Base-by-base conservation (phyloP, 2,113 vertebrate species). In the Micromys minutus region DNA sequence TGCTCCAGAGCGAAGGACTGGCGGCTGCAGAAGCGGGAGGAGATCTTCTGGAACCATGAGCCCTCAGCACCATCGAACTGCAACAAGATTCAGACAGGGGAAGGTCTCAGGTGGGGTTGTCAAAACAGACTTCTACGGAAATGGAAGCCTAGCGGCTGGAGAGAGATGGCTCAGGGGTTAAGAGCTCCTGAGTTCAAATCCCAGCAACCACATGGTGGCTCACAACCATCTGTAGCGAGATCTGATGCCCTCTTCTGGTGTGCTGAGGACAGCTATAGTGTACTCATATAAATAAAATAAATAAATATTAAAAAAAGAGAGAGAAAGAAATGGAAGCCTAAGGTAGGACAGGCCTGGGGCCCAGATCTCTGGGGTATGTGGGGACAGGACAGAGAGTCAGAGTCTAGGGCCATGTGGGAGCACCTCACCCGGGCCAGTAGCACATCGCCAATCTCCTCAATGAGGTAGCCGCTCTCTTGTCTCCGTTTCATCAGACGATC, bases 11-110 rank as follows among this genome's bases (percentile, higher is more conserved):
- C 99, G 74, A 98, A 99, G 0, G 99, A 98, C 97, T 99, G 99
- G 95, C 98, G 99, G 98, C 99, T 99, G 98, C 99, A 99, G 98
- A 99, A 99, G 22, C 99, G 99, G 3, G 99, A 98, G 1, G 99
- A 99, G 96, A 99, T 98, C 97, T 99, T 99, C 98, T 99, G 99
- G 98, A 99, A 99, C 99, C 99, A 99, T 4, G 98, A 98, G 19
- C 99, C 99, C 95, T 99, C 99, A 0, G 98, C 10, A 22, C 99
- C 99, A 47, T 97, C 98, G 76, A 99, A 99, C 99, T 99, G 96
- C 1, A 92, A 83, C 19, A 15, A 92, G 90, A 92, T 55, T 61
- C 75, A 92, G 95, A 91, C 91, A 92, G 80, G 87, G 79, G 57
- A 75, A 80, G 67, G 50, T 93, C 79, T 94, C 89, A 96, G 95